These are phyloP conservation scores for Lycocerus yunnanus DNA, from an alignment of 2,888 invertebrate genomes.

Conservation along the genomic window DNA sequence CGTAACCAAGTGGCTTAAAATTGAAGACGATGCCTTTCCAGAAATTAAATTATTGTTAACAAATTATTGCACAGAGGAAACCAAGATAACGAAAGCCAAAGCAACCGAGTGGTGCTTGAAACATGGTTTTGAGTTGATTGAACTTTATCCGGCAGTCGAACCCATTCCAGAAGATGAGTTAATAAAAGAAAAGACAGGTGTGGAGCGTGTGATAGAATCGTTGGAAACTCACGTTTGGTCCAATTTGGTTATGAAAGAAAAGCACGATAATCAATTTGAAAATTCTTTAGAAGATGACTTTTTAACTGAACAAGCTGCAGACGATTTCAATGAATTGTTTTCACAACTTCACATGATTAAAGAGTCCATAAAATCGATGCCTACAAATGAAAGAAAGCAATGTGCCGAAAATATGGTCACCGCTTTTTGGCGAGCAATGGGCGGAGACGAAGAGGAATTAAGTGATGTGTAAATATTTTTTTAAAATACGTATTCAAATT, in stretches of 20 bases:
- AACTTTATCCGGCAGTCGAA: slow-evolving; percentile 59
- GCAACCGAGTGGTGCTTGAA: slow-evolving; percentile 70
- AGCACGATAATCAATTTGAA: slow-evolving; percentile 8
- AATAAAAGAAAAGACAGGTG: slow-evolving; percentile 66
- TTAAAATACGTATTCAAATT: neutral
- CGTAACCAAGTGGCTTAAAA: slow-evolving; percentile 46
- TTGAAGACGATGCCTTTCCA: slow-evolving; percentile 47
- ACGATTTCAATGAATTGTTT: slow-evolving; percentile 68
- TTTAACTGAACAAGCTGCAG: slow-evolving; percentile 40
- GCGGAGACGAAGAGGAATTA: slow-evolving; percentile 72
- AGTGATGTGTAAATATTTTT: slow-evolving; percentile 47
- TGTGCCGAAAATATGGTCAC: slow-evolving; percentile 75
- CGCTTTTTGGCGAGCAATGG: slow-evolving; percentile 76
- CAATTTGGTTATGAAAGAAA: slow-evolving; percentile 65
- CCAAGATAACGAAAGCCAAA: slow-evolving; percentile 50
- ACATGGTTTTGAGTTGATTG: slow-evolving; percentile 71
- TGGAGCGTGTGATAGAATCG: slow-evolving; percentile 70
- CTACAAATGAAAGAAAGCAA: slow-evolving; percentile 66
- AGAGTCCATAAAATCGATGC: slow-evolving; percentile 65
- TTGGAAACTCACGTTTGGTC: slow-evolving; percentile 76
- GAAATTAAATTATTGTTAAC: slow-evolving; percentile 65
- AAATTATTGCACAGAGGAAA: slow-evolving; percentile 57
- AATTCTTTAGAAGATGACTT: slow-evolving; percentile 30
- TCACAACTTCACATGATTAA: slow-evolving; percentile 70
- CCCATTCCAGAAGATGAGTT: slow-evolving; percentile 57